A percentile compares a stretch with the other conserved stretches of the same genome.
These are phyloP conservation scores for Chelon auratus DNA, from an alignment of 2,797 vertebrate genomes.

Conservation along the genomic window DNA sequence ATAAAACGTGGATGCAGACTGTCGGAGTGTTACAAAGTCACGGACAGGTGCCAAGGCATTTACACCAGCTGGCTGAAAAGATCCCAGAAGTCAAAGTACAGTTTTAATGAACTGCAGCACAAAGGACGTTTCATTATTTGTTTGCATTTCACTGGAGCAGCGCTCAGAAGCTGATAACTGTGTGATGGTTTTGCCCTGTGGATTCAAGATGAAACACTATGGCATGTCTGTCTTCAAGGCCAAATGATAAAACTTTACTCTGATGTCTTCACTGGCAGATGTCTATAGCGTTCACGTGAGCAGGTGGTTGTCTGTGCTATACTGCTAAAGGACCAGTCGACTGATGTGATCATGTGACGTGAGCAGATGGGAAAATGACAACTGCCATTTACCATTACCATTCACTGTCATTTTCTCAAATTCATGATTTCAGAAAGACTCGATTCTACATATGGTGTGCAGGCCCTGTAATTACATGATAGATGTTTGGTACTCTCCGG, in stretches of 20 bases:
- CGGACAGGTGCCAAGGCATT: slow-evolving; percentile 33
- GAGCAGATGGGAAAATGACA: slow-evolving; percentile 73
- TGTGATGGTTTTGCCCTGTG: slow-evolving; percentile 21
- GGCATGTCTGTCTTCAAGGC: slow-evolving; percentile 12
- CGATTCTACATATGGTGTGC: slow-evolving; percentile 68
- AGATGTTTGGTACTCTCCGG: slow-evolving; percentile 65
- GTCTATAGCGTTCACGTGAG: slow-evolving; percentile 42
- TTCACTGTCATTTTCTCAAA: slow-evolving; percentile 41
- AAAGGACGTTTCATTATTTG: slow-evolving; percentile 49
- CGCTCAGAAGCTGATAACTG: slow-evolving; percentile 28
- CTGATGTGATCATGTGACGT: slow-evolving; percentile 62
- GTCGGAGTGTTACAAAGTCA: slow-evolving; percentile 50
- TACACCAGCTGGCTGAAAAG: slow-evolving; percentile 58
- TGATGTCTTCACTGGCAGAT: slow-evolving; percentile 18
- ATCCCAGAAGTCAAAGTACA: slow-evolving; percentile 47
- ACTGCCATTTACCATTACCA: slow-evolving; percentile 41
- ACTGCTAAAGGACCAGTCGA: slow-evolving; percentile 50
- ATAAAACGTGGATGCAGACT: slow-evolving; percentile 44
- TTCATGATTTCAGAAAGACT: slow-evolving; percentile 46
- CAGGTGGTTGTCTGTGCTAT: slow-evolving; percentile 66
- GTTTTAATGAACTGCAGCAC: slow-evolving; percentile 52
- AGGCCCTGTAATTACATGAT: slow-evolving; percentile 67
- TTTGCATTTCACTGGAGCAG: slow-evolving; percentile 40
- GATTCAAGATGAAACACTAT: slow-evolving; percentile 37
- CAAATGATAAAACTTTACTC: slow-evolving; percentile 23